Evolutionary conservation across 2,888 invertebrate genomes (phyloP).

Genomic region (Trachelus troglodyta): DNA sequence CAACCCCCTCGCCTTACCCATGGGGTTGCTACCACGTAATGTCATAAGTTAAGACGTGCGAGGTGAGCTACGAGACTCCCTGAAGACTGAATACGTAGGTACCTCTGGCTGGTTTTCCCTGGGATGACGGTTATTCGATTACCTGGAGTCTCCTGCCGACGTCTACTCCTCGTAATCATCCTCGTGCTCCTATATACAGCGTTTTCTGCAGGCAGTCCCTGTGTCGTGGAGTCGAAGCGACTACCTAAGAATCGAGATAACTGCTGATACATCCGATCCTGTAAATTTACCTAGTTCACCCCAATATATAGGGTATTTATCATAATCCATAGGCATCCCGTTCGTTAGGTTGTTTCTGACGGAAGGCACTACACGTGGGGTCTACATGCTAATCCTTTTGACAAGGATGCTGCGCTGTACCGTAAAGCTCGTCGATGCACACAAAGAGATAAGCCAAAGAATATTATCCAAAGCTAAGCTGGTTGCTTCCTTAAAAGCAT

Average conservation of each 20-base stretch:
- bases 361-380: not conserved
- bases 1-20: not conserved
- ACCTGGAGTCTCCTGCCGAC: constrained; percentile 36
- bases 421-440: constrained; percentile 37
- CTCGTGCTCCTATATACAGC: constrained; percentile 25
- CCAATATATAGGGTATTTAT: not conserved
- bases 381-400: not conserved
- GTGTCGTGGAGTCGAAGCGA: not conserved
- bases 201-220: not conserved
- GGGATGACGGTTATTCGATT: constrained; percentile 48
- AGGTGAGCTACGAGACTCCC: constrained; percentile 2
- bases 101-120: constrained; percentile 14
- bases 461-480: constrained; percentile 17
- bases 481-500: constrained; percentile 55
- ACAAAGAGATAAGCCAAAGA: constrained; percentile 8
- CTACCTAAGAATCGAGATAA: not conserved
- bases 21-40: constrained; percentile 17
- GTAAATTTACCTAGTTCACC: not conserved
- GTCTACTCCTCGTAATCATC: constrained; percentile 36
- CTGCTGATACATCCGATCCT: too few relatives aligned
- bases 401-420: not conserved
- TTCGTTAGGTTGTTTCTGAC: not conserved
- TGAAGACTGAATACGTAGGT: constrained; percentile 6
- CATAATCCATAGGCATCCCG: not conserved
- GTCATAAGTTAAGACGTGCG: constrained; percentile 13